Percentiles rank a stretch among this genome's conserved stretches.
These are phyloP conservation scores for Drosophila cardini DNA, from an alignment of 1,140 invertebrate genomes.

Conservation along the genomic window DNA sequence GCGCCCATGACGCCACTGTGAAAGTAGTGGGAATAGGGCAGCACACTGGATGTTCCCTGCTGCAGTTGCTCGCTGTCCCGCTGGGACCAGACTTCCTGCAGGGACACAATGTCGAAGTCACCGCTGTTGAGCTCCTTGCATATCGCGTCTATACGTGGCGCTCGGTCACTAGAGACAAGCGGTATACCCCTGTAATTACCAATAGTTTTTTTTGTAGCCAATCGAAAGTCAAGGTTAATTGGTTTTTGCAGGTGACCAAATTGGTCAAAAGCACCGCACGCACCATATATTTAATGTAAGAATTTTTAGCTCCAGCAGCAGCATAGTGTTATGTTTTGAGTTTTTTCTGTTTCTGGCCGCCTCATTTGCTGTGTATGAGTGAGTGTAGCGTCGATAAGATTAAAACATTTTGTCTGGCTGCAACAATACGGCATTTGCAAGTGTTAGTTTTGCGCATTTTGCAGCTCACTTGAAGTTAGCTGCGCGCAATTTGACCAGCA, in stretches of 20 bases:
- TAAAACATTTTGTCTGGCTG: slow-evolving; percentile 21
- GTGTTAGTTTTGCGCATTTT: slow-evolving; percentile 16
- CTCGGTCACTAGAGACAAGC: slow-evolving; percentile 91
- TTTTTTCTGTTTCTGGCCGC: slow-evolving; percentile 17
- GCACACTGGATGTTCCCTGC: slow-evolving; percentile 86
- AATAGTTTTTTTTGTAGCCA: slow-evolving; percentile 35
- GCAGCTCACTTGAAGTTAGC: slow-evolving; percentile 17
- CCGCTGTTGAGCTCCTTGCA: slow-evolving; percentile 89
- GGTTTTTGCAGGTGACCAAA: slow-evolving; percentile 22
- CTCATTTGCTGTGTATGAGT: slow-evolving; percentile 44
- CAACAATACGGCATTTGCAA: slow-evolving; percentile 26
- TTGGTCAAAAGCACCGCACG: slow-evolving; percentile 28
- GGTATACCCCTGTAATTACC: slow-evolving; percentile 91
- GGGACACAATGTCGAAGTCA: slow-evolving; percentile 94
- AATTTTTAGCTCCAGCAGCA: slow-evolving; percentile 79
- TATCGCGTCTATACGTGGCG: slow-evolving; percentile 92
- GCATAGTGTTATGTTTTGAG: slow-evolving; percentile 51
- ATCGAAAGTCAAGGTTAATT: slow-evolving; percentile 30
- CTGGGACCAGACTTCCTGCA: slow-evolving; percentile 96
- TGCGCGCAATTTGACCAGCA: slow-evolving; percentile 6
- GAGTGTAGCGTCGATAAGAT: slow-evolving; percentile 60
- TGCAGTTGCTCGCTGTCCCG: slow-evolving; percentile 90
- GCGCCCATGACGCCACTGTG: slow-evolving; percentile 97
- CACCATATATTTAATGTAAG: slow-evolving; percentile 83
- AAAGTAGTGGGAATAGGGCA: slow-evolving; percentile 96